Base-by-base conservation (phyloP, 2,888 invertebrate genomes). In the Rhamnusium bicolor region DNA sequence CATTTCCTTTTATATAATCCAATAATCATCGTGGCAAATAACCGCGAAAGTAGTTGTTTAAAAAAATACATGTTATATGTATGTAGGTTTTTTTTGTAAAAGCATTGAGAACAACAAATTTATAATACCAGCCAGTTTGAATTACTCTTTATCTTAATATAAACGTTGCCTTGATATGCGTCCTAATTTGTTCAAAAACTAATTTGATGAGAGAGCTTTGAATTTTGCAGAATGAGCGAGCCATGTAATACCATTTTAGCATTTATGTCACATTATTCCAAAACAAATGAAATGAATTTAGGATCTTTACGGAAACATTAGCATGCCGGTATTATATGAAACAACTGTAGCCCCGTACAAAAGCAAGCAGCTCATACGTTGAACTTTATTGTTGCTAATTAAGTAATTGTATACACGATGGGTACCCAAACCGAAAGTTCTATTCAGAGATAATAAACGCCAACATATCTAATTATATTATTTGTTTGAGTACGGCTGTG, bases 281-380 rank as follows among this genome's bases (percentile, higher is more conserved):
- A 70, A 79, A 79, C 78, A 78, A 79, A 80, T 79, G 77, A 78
- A 81, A 81, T 75, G 78, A 74, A 78, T 79, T 81, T 81, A 73
- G 77, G 77, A n/a, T 75, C 79, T 79, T 81, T 78, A 77, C 73
- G 76, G 78, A 78, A 75, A 72, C 76, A 75, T 72, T 77, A 80
- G 72, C 53, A 68, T 61, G 70, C 46, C 56, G 62, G 73, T 54
- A 71, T 71, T 73, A 53, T 60, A 66, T 61, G 53, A 69, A 75
- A 74, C 72, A 69, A 72, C 69, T 71, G 70, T 60, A 24, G 63
- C 49, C 21, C 29, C 67, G 62, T 56, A 74, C 70, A 66, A 72
- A 76, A 74, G 71, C 76, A 61, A 74, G 62, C 74, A 70, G 66
- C 58, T 72, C 74, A 67, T 71, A 71, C 54, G 73, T 63, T 67